A percentile compares a stretch with the other conserved stretches of the same genome.
Conservation (phyloP, 2,113 vertebrate species). For the Dicaeum eximium region DNA sequence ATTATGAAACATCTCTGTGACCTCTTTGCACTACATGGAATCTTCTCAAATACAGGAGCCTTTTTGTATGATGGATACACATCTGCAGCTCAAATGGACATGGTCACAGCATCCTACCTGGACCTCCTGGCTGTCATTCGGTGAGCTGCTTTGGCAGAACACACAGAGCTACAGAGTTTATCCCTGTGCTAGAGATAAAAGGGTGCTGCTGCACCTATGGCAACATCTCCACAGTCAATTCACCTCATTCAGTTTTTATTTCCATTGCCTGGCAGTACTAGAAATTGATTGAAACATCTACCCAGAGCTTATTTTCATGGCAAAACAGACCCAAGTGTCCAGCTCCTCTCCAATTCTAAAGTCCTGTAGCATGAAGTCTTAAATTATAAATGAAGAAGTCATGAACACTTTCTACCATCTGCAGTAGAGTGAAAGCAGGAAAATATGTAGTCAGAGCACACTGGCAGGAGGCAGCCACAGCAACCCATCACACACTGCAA, state of each 20-base stretch:
- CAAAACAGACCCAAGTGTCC: neutral
- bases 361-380: neutral
- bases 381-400: neutral
- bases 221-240: conserved; percentile 7
- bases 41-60: conserved; percentile 62
- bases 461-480: conserved; percentile 27
- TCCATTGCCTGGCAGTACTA: conserved; percentile 1
- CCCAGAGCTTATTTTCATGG: neutral
- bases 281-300: neutral
- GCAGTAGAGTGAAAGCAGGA: neutral
- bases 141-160: conserved; percentile 59
- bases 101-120: conserved; percentile 68
- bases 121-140: conserved; percentile 69
- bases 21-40: conserved; percentile 71
- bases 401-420: neutral
- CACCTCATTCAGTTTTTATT: neutral
- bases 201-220: conserved; percentile 5
- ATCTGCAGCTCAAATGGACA: conserved; percentile 69
- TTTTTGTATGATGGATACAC: conserved; percentile 72
- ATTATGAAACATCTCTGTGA: conserved; percentile 74
- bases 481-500: neutral
- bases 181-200: neutral
- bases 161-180: neutral
- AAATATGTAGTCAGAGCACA: neutral
- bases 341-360: neutral